A percentile compares a stretch with the other conserved stretches of the same genome.
Evolutionary conservation across 2,113 vertebrate species (phyloP).

Genomic region (Pseudorectes ferrugineus): DNA sequence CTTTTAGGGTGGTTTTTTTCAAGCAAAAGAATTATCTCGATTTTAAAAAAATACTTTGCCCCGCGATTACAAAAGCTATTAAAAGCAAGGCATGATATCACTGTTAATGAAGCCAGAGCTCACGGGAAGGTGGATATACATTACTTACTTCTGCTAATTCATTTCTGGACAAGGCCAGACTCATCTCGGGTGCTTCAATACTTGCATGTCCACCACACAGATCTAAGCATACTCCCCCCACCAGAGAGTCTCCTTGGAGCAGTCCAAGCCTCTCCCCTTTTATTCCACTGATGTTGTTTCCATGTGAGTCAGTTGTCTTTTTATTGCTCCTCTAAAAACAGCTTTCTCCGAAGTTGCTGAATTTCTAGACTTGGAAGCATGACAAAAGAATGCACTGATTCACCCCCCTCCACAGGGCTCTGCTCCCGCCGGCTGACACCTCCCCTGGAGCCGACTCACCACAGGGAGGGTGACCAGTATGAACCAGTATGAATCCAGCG

Average conservation of each 20-base stretch:
- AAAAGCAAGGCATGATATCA: neutral
- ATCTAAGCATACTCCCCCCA: neutral
- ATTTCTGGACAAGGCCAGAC: neutral
- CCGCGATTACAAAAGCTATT: neutral
- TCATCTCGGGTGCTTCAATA: neutral
- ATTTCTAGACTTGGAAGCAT: neutral
- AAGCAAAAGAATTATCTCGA: neutral
- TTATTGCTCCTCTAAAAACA: slow-evolving; percentile 34
- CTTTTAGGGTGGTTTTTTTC: neutral
- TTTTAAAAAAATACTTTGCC: neutral
- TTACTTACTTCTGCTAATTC: neutral
- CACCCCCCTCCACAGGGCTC: neutral
- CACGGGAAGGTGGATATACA: neutral
- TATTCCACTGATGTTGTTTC: slow-evolving; percentile 43
- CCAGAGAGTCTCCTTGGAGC: neutral
- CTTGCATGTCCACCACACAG: neutral
- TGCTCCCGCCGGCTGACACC: neutral
- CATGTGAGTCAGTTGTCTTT: slow-evolving; percentile 39
- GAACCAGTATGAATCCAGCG: neutral
- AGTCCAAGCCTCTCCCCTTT: neutral
- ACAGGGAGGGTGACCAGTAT: neutral
- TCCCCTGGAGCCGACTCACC: neutral
- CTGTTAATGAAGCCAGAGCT: neutral
- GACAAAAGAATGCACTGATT: slow-evolving; percentile 24
- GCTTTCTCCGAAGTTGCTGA: neutral